Evolutionary conservation across 1,140 invertebrate genomes (phyloP), one percentile per base, ranked within the genome.

Genomic region (Campodea augens): DNA sequence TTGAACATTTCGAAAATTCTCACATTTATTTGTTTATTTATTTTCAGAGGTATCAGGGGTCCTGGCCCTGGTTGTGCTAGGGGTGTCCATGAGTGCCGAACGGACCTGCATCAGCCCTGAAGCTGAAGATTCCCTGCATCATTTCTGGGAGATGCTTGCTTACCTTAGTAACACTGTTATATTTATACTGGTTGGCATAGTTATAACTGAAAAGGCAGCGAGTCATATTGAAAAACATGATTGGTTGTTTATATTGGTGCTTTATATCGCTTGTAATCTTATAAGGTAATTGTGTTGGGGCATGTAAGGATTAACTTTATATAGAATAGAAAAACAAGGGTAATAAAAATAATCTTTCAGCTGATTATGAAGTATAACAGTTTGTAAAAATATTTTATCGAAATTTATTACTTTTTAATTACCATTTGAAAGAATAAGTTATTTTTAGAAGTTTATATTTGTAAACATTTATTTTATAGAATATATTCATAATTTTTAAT

Each of bases 131-230:
- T 60, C 59, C 27, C 49, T 68, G 3, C 64, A 68, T 50, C 52
- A 55, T 44, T 66, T 67, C 45, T 69, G 67, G 67, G 62, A 67
- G 50, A 61, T 63, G 22, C 39, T 69, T 36, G 57, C 61, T 12
- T 68, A 65, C 45, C 53, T 67, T 23, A 62, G 64, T 10, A 68
- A 68, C 51, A 67, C 66, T 1, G 50, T 68, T 4, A 65, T 68
- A 18, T 69, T 68, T 49, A 60, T 65, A 27, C 54, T 67, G 18
- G 64, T 66, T 22, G 66, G 66, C 5, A 57, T 65, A 32, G 57
- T 68, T n/a, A 65, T 68, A 37, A 55, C 59, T 25, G 57, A 64
- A 38, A 53, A 46, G 20, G 50, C 57, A 0, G 19, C 51, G 1
- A 47, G 50, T 38, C 44, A 48, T 13, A 41, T 55, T 18, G 51